Evolutionary conservation across 2,113 vertebrate genomes (phyloP).

Genomic region (Embiotoca jacksoni): DNA sequence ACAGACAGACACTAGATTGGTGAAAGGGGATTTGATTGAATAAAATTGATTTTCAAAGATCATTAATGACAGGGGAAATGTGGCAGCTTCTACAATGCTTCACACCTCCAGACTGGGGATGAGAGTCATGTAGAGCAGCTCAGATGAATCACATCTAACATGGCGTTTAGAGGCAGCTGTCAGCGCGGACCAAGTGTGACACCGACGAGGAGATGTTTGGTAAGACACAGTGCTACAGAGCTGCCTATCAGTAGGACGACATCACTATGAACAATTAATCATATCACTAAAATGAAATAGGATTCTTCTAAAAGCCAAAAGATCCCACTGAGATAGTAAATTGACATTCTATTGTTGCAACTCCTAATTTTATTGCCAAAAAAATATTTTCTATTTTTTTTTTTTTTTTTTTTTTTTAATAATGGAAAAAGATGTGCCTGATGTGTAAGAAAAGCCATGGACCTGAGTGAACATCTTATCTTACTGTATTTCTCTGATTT

Average conservation of each 20-base stretch:
- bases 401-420: too few relatives aligned
- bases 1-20: too few relatives aligned
- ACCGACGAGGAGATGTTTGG: background rate
- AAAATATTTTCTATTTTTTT: too few relatives aligned
- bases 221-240: background rate
- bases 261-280: background rate
- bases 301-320: background rate
- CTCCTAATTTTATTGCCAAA: too few relatives aligned
- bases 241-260: background rate
- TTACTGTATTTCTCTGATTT: too few relatives aligned
- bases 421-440: too few relatives aligned
- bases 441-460: too few relatives aligned
- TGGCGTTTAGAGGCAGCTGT: background rate
- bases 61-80: background rate
- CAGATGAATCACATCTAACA: constrained; percentile 27
- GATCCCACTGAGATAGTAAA: too few relatives aligned
- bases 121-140: background rate
- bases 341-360: too few relatives aligned
- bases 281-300: background rate
- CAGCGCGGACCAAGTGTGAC: background rate
- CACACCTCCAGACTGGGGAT: background rate
- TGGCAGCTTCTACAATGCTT: background rate
- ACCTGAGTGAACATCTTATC: too few relatives aligned
- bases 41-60: background rate
- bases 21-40: background rate